Base-by-base conservation (phyloP, 2,113 vertebrate species). In the Genyomyrus donnyi region DNA sequence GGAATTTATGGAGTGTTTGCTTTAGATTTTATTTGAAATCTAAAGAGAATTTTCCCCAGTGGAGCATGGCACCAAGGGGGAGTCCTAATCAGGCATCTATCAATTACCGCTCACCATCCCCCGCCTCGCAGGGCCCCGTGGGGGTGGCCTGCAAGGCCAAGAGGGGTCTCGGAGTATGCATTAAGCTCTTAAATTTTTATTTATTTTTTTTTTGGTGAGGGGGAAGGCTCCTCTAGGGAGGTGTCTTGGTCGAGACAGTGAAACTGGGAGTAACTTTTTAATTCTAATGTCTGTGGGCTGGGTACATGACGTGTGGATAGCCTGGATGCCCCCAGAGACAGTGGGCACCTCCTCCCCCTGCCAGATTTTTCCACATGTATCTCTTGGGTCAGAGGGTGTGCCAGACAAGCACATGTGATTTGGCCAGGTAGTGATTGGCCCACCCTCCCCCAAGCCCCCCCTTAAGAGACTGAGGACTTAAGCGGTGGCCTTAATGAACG, bases 21-120 rank as follows among this genome's bases (percentile, higher is more conserved):
- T 86, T 49, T 86, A 86, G 45, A 50, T 85, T 86, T 86, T 86
- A 86, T 86, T 86, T 31, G 21, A 86, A 86, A 48, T 86, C 19
- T 86, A 70, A 70, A 70, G 62, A 70, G n/a, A 31, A 27, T 52
- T 56, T 87, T 87, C 15, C 31, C 50, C 8, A n/a, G 15, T 48
- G n/a, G 50, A 19, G 11, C 49, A n/a, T 35, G 50, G 85, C 27
- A 10, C 85, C 50, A 17, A n/a, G 45, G 31, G 83, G 49, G 24
- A 27, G 48, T 6, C 17, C 85, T 35, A 53, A 87, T 56, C 50
- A 21, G 50, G 27, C 5, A 7, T 19, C 48, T 35, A 53, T 53
- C 49, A 87, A 85, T 85, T 85, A 85, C 83, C 1, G 3, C 83
- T 11, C 21, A 0, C 45, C 83, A 46, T 85, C 21, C 83, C 42